These are phyloP conservation scores for Galemys pyrenaicus DNA, from an alignment of 2,113 vertebrate species.

Conservation along the genomic window DNA sequence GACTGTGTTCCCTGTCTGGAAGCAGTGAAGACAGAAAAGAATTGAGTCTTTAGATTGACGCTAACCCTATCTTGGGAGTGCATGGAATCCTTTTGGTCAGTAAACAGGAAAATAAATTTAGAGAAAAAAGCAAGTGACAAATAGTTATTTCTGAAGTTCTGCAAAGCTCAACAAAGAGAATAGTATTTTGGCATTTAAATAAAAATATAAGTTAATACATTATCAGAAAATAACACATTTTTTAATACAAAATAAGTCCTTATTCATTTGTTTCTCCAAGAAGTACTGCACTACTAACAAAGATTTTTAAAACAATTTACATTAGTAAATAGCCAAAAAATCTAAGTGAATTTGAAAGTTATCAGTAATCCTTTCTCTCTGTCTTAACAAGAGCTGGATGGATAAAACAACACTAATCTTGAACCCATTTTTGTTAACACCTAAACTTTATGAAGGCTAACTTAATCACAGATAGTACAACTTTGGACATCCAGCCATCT, in stretches of 20 bases:
- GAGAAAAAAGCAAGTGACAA: constrained; percentile 46
- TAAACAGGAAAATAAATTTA: constrained; percentile 61
- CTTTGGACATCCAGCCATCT: not conserved
- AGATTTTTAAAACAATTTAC: not conserved
- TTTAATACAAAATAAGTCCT: constrained; percentile 32
- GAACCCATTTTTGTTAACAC: not conserved
- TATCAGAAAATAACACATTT: constrained; percentile 4
- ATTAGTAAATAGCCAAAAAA: constrained; percentile 25
- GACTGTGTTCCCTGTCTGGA: constrained; percentile 66
- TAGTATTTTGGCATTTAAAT: constrained; percentile 32
- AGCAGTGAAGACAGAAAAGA: constrained; percentile 80
- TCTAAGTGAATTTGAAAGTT: constrained; percentile 6
- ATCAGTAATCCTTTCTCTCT: not conserved
- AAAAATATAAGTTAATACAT: constrained; percentile 60
- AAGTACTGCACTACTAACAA: not conserved
- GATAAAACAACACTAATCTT: constrained; percentile 21
- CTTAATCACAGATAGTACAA: constrained; percentile 13
- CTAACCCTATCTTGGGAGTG: constrained; percentile 69
- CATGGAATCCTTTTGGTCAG: constrained; percentile 71
- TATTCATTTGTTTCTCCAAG: constrained; percentile 11
- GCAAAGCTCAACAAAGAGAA: constrained; percentile 57
- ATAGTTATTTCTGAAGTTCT: constrained; percentile 62
- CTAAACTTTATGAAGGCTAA: constrained; percentile 40
- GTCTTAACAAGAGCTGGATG: not conserved
- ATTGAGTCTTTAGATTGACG: constrained; percentile 72